Base-by-base conservation (phyloP, 2,113 vertebrate species). In the Pogona vitticeps region DNA sequence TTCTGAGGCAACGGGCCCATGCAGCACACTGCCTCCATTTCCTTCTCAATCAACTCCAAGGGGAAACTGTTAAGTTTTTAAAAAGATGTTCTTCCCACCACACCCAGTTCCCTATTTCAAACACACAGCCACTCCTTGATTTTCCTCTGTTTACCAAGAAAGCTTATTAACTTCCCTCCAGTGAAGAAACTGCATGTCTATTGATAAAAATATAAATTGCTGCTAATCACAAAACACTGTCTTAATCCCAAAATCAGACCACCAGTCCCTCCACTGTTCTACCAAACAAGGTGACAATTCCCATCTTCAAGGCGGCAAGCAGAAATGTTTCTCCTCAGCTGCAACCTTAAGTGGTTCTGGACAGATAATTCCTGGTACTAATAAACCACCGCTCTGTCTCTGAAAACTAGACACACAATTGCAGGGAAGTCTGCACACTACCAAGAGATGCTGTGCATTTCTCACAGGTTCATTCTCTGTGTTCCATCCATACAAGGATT, bases 31-130 rank as follows among this genome's bases (percentile, higher is more conserved):
- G 83, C 38, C 75, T 20, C 88, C 68, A 65, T 68, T 88, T 85
- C 87, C 86, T 65, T 78, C 77, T 17, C 1, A 78, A n/a, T 52
- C 65, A 87, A 86, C 46, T 73, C 59, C 2, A 52, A 40, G 1
- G 80, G 67, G 7, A 84, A 65, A 40, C 46, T 67, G 36, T 59
- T 73, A 23, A 40, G 23, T 78, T 89, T 58, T 18, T n/a, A n/a
- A 61, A 83, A 59, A 42, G 42, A 89, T 36, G 63, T 52, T 6
- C n/a, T 89, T 89, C 87, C 75, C 82, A 81, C 85, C 68, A 61
- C 85, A 40, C 76, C 76, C 84, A 78, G 65, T 79, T 17, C n/a
- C 82, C 13, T 21, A 7, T 65, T 46, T 73, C 20, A 33, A 84
- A 85, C 77, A 76, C 36, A 85, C 0, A 10, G 56, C 79, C 36